Base-by-base conservation (phyloP, 2,888 invertebrate species). In the Ferdinandea cuprea region DNA sequence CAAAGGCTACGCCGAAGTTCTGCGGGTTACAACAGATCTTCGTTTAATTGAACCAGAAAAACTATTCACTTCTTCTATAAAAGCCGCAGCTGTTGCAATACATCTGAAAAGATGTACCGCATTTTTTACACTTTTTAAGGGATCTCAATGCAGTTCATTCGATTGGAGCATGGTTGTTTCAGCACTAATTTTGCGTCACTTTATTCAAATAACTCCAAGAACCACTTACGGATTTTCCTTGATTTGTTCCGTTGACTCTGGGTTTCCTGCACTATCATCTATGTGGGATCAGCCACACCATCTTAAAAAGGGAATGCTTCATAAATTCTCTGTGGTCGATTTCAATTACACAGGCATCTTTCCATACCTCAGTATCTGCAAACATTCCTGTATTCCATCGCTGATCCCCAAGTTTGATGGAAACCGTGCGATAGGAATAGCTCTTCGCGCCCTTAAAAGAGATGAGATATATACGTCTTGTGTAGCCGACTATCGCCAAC, bases 361-460 rank as follows among this genome's bases (percentile, higher is more conserved):
- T 89, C 96, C 97, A 0, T 94, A 96, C 0, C 94, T 96, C 0
- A 96, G 97, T 87, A 94, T 98, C 91, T 96, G 98, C 94, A 99
- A 98, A 90, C 98, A 99, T 91, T 95, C 97, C 0, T 98, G 98
- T 89, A 94, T 95, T 85, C 95, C 97, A 5, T 95, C 95, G 87
- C 95, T 97, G 76, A 93, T 94, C 61, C 94, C 94, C 86, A 94
- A 95, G 87, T 97, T 95, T 89, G 93, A 94, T 89, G 94, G 94
- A 63, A 93, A 93, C 73, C 92, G 92, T 11, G 92, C 97, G 19
- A 93, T 95, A 78, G 94, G 96, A 2, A 94, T 94, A 87, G 94
- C 96, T 7, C 90, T 92, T 0, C 92, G 92, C 77, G 92, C 94
- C 87, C 92, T 98, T 35, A 85, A 90, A 0, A 87, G 91, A 25